A percentile compares a stretch with the other conserved stretches of the same genome.
These are phyloP conservation scores for Myotis brandtii DNA, from an alignment of 2,113 vertebrate genomes.

Conservation along the genomic window DNA sequence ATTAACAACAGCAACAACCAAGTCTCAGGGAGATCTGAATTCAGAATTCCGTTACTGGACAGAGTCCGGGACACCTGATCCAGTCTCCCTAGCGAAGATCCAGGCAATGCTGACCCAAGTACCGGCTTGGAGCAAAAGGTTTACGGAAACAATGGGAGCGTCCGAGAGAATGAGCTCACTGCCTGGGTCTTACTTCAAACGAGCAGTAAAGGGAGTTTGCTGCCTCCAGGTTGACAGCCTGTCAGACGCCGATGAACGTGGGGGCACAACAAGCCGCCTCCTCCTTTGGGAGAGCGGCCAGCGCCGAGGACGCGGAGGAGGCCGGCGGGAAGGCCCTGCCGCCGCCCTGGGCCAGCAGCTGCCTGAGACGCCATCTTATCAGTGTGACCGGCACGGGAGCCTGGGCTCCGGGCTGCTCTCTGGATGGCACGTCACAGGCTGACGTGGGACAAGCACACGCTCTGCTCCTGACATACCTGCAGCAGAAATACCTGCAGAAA, in stretches of 20 bases:
- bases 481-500: constrained; percentile 85
- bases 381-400: not conserved
- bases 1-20: no score
- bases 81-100: not conserved
- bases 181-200: constrained; percentile 55
- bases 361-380: not conserved
- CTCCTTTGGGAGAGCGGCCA: not conserved
- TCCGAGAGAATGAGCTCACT: constrained; percentile 42
- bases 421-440: no score
- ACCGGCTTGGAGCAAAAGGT: constrained; percentile 49
- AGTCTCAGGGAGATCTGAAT: not conserved
- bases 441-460: not conserved
- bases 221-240: not conserved
- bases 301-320: not conserved
- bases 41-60: not conserved
- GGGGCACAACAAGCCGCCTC: not conserved
- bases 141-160: constrained; percentile 45
- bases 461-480: constrained; percentile 73
- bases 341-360: not conserved
- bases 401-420: not conserved
- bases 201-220: constrained; percentile 9
- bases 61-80: not conserved
- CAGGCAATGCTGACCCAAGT: constrained; percentile 31
- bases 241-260: not conserved
- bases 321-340: not conserved